Evolutionary conservation across 2,888 invertebrate species (phyloP).

Genomic region (Sympetrum striolatum): DNA sequence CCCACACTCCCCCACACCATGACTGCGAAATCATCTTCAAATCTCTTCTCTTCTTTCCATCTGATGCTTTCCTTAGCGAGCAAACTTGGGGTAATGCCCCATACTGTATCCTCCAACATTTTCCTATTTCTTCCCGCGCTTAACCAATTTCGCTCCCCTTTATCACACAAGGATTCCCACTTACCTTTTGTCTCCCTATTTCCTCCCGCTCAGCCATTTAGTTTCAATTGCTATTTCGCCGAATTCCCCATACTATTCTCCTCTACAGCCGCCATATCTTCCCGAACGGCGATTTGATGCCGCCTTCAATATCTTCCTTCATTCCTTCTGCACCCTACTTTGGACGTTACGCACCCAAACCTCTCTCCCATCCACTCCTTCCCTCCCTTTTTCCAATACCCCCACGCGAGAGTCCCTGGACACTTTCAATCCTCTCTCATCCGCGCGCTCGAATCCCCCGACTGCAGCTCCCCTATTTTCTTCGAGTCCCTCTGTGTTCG

Average conservation of each 20-base stretch:
- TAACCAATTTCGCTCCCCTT: not conserved
- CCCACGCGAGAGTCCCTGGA: not conserved
- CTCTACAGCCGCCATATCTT: not conserved
- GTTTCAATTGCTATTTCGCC: not conserved
- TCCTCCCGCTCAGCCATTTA: not conserved
- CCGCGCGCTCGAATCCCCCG: not conserved
- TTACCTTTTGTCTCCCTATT: not conserved
- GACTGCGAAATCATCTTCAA: not conserved
- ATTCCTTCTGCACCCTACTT: not conserved
- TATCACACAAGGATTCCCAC: not conserved
- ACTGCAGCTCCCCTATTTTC: not conserved
- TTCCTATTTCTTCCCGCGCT: not conserved
- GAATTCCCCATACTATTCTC: not conserved
- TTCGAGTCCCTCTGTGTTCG: not conserved
- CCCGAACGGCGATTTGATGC: not conserved
- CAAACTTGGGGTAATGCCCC: not conserved
- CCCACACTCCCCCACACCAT: not conserved
- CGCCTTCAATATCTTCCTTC: not conserved
- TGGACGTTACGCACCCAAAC: not conserved
- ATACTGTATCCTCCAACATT: not conserved
- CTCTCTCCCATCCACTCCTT: not conserved
- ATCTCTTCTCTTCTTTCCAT: not conserved
- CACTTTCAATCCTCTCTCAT: not conserved
- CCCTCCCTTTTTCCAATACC: not conserved
- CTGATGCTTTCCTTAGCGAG: not conserved